Evolutionary conservation across 2,888 invertebrate species (phyloP).

Genomic region (Pristionchus fissidentatus): DNA sequence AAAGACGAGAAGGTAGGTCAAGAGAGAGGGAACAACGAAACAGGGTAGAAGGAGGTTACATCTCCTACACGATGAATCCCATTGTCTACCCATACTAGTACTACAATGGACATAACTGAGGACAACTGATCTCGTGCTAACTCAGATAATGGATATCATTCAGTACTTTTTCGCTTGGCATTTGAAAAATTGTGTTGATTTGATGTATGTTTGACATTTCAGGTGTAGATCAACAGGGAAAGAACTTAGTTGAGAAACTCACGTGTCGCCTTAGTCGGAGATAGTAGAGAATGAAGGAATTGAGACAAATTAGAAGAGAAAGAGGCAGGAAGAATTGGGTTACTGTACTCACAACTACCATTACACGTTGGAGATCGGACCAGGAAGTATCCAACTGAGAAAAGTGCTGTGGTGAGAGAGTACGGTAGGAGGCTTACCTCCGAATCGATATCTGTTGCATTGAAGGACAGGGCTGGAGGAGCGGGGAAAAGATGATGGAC

Average conservation of each 20-base stretch:
- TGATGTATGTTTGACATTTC: too few species aligned
- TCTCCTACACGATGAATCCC: too few species aligned
- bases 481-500: conserved; percentile 55
- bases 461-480: background rate
- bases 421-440: conserved; percentile 4
- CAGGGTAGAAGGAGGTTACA: background rate
- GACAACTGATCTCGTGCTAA: too few species aligned
- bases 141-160: too few species aligned
- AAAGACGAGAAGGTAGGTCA: background rate
- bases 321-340: conserved; percentile 56
- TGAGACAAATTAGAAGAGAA: conserved; percentile 58
- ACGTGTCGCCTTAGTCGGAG: conserved; percentile 54
- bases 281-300: conserved; percentile 61
- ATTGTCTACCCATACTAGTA: too few species aligned
- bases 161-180: too few species aligned
- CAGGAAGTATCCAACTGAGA: background rate
- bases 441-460: background rate
- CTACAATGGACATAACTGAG: too few species aligned
- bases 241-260: background rate
- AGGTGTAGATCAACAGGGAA: background rate
- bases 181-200: too few species aligned
- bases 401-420: background rate
- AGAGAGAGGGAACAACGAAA: too few species aligned
- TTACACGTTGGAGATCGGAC: background rate
- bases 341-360: conserved; percentile 36